Evolutionary conservation across 2,113 vertebrate genomes (phyloP).

Genomic region (Rhizomys pruinosus): DNA sequence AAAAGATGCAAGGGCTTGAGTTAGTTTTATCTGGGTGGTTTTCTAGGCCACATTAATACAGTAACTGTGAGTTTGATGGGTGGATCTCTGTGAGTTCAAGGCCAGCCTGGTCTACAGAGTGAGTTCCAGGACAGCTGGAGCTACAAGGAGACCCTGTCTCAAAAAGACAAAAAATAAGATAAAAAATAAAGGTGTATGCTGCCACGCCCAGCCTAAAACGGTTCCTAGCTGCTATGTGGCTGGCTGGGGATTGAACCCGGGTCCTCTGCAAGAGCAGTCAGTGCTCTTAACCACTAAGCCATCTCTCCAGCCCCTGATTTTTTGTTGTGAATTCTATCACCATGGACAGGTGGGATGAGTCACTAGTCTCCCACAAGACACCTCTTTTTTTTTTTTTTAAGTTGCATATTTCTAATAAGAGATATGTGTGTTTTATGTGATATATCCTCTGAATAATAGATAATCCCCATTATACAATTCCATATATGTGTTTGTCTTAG

Average conservation of each 20-base stretch:
- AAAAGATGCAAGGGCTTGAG: conserved; percentile 59
- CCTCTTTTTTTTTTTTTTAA: conserved; percentile 36
- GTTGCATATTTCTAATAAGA: conserved; percentile 30
- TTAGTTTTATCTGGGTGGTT: not conserved
- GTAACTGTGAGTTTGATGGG: not conserved
- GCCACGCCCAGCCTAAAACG: no score
- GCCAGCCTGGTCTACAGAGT: no score
- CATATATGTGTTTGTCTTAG: not conserved
- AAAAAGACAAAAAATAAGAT: no score
- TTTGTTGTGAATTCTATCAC: not conserved
- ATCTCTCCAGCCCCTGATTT: no score
- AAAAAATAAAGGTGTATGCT: no score
- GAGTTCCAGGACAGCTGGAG: no score
- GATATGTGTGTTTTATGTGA: not conserved
- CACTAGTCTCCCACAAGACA: not conserved
- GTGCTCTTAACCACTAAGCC: no score
- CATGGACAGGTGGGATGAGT: not conserved
- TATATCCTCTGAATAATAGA: not conserved
- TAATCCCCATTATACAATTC: not conserved
- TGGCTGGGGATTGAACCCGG: no score
- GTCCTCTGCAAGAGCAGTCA: no score
- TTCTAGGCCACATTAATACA: not conserved
- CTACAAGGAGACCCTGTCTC: no score
- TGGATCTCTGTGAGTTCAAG: no score
- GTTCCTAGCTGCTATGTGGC: no score